Evolutionary conservation across 53 echinoderm and acorn worm species (phyloP).

Genomic region (Glandiceps talaboti): DNA sequence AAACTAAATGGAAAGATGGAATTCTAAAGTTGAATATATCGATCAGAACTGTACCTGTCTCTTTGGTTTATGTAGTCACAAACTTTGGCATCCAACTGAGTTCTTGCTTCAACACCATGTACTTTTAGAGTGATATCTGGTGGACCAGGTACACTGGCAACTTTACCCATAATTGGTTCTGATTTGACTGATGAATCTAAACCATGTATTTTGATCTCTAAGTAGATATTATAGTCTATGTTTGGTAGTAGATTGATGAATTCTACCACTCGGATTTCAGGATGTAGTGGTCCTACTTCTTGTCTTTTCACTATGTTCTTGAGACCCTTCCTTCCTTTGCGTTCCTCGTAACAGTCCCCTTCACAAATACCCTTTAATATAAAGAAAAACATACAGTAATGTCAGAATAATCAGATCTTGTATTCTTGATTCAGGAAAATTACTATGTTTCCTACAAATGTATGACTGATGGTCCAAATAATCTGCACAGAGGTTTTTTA

Average conservation of each 20-base stretch:
- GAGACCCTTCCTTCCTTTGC: not conserved
- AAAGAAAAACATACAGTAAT: too few relatives aligned
- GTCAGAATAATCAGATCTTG: too few relatives aligned
- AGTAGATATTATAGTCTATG: constrained; percentile 37
- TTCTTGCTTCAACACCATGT: constrained; percentile 34
- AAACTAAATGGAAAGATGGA: too few relatives aligned
- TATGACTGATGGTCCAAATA: too few relatives aligned
- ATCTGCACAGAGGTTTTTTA: too few relatives aligned
- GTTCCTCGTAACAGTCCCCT: not conserved
- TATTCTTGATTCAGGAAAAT: too few relatives aligned
- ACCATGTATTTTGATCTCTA: constrained; percentile 48
- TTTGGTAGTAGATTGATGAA: constrained; percentile 53
- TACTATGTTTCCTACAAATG: too few relatives aligned
- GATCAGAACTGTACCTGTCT: constrained; percentile 56
- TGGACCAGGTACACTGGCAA: constrained; percentile 44
- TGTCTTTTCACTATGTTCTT: not conserved
- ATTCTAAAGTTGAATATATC: too few relatives aligned
- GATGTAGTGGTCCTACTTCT: constrained; percentile 17
- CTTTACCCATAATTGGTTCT: constrained; percentile 29
- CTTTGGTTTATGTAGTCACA: constrained; percentile 54
- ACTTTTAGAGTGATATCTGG: constrained; percentile 40
- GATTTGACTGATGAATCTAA: constrained; percentile 45
- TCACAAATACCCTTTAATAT: not conserved
- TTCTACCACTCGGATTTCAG: constrained; percentile 40
- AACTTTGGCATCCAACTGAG: constrained; percentile 34